phyloP scores from a whole-genome alignment of 2,113 vertebrate genomes.

The Chaetops frenatus region DNA sequence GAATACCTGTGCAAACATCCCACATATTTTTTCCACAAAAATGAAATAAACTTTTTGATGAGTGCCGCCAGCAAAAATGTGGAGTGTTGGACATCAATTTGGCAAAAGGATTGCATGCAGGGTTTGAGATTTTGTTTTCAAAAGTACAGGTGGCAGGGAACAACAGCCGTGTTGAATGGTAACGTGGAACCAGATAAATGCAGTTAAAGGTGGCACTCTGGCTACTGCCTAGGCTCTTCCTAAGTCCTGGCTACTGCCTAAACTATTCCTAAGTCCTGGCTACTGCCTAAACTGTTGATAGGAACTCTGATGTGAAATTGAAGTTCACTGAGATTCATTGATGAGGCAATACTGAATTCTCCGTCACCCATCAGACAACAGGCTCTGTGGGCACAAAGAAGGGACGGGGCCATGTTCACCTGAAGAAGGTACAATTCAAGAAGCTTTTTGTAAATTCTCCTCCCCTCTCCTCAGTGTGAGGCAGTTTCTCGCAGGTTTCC shows the following conservation, averaged over 20 bases:
- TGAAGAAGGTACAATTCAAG: background rate
- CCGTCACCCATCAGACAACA: background rate
- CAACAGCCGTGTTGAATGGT: accelerated
- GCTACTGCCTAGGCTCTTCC: background rate
- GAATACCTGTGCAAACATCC: background rate
- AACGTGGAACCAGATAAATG: background rate
- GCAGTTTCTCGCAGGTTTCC: constrained; percentile 1
- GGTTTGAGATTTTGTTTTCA: background rate
- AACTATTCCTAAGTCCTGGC: background rate
- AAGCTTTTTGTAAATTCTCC: background rate
- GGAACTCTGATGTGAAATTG: background rate
- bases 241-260: no score
- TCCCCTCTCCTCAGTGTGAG: background rate
- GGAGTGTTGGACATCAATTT: background rate
- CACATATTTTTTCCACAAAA: background rate
- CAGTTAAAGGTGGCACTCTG: background rate
- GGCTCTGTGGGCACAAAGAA: background rate
- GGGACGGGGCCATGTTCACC: background rate
- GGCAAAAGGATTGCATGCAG: accelerated
- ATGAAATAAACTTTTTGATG: background rate
- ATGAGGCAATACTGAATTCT: background rate
- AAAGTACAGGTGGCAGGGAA: background rate
- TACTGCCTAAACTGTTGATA: background rate
- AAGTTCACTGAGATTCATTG: background rate
- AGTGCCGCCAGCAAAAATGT: background rate